Base-by-base conservation (phyloP, 2,113 vertebrate genomes). In the Grammomys dolichurus region DNA sequence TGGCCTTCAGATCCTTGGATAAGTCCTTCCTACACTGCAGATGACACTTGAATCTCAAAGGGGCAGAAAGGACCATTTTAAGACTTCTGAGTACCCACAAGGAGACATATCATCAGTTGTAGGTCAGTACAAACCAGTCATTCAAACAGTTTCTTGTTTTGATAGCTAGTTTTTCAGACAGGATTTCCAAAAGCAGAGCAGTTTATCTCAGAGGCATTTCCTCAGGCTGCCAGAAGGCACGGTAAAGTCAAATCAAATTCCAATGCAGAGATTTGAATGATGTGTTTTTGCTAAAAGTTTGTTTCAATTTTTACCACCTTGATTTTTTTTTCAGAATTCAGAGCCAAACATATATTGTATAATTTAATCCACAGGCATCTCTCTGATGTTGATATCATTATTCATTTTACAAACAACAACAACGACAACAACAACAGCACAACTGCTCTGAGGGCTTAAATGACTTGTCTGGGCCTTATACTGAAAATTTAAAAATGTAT, bases 311-410 rank as follows among this genome's bases (percentile, higher is more conserved):
- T 91, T 48, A 75, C 7, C 69, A 63, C 3, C 1, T 72, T 70
- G 40, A 80, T 90, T 95, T 95, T 95, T 95, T 95, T 93, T 90
- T 81, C 58, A 85, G 81, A 88, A 85, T 51, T 14, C 31, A 89
- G 8, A 75, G 40, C 33, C 51, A 95, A 92, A 75, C 2, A 65
- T 65, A 91, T 91, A 51, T 75, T 85, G 51, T 81, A 17, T 92
- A 40, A 97, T 48, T 96, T 91, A 89, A 91, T 87, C 9, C 28
- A 70, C 22, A 76, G 31, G 19, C 17, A 85, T 17, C 26, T 1
- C 56, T 93, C 43, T 85, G 33, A 60, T 48, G 8, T 70, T 76
- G 16, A 36, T 78, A 63, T 36, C 43, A 89, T 82, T 75, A 96
- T 87, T 14, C 58, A 58, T 78, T 86, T 95, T 87, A 91, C 2